Conservation (phyloP, 1,140 invertebrate species). For the Octopus bimaculoides region DNA sequence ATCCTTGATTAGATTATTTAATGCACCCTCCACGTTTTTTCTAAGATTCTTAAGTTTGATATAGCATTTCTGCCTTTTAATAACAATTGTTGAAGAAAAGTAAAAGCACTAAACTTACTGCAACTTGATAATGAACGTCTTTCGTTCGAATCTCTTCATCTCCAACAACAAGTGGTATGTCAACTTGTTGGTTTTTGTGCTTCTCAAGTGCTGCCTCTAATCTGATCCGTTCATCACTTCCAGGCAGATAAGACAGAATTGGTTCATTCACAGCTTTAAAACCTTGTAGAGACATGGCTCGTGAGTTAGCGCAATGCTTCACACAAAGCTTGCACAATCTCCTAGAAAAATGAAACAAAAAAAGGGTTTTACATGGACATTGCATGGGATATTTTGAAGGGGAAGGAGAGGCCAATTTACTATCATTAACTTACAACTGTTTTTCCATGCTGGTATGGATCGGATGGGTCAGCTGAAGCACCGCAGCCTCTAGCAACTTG, state of each 20-base stretch:
- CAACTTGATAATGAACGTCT: constrained; percentile 73
- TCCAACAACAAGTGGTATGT: constrained; percentile 91
- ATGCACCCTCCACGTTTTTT: no score
- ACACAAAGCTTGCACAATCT: neutral
- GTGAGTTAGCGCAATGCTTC: neutral
- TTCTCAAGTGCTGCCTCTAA: constrained; percentile 73
- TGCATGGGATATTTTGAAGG: no score
- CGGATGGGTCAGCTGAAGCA: no score
- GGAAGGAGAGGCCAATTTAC: no score
- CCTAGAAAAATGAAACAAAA: neutral
- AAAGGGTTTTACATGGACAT: no score
- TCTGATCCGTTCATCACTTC: constrained; percentile 76
- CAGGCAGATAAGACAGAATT: constrained; percentile 70
- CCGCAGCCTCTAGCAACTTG: no score
- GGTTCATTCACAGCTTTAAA: constrained; percentile 61
- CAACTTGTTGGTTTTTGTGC: constrained; percentile 66
- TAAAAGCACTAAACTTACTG: constrained; percentile 58
- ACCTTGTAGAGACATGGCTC: constrained; percentile 14
- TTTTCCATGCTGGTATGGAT: no score
- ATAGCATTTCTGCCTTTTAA: no score
- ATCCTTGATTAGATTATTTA: no score
- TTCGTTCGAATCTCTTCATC: constrained; percentile 79
- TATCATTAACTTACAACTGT: no score
- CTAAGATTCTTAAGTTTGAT: no score
- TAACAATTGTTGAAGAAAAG: no score